Evolutionary conservation across 2,113 vertebrate genomes (phyloP).

Genomic region (Triplophysa siluroides): DNA sequence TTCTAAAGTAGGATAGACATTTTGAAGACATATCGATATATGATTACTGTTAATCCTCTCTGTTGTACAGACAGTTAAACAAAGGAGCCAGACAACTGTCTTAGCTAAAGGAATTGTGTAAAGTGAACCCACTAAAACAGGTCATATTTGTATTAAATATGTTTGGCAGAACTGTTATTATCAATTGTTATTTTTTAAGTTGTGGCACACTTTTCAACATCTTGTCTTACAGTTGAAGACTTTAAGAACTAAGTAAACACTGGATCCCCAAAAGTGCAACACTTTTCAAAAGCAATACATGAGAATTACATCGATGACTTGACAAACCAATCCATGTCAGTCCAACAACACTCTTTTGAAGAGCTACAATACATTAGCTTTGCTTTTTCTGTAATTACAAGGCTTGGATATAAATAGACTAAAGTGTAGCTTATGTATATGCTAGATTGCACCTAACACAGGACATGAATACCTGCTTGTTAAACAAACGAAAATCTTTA

Average conservation of each 20-base stretch:
- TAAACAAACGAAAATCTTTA: constrained; percentile 19
- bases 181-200: not conserved
- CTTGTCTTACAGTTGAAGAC: not conserved
- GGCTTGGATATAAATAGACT: constrained; percentile 5
- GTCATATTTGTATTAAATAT: not conserved
- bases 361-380: constrained; percentile 16
- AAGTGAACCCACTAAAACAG: not conserved
- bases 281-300: constrained; percentile 22
- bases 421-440: not conserved
- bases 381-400: constrained; percentile 9
- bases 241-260: constrained; percentile 32
- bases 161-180: constrained; percentile 18
- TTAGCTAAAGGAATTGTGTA: not conserved
- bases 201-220: constrained; percentile 28
- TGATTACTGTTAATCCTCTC: constrained; percentile 23
- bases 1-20: constrained; percentile 24
- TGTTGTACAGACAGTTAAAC: not conserved
- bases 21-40: constrained; percentile 3
- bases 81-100: not conserved
- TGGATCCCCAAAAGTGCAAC: constrained; percentile 20
- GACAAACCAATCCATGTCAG: not conserved
- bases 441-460: constrained; percentile 5
- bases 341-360: not conserved
- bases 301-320: constrained; percentile 11
- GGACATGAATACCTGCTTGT: constrained; percentile 1